Evolutionary conservation across 2,113 vertebrate species (phyloP), one percentile per base, ranked within the genome.

Genomic region (Strix uralensis): DNA sequence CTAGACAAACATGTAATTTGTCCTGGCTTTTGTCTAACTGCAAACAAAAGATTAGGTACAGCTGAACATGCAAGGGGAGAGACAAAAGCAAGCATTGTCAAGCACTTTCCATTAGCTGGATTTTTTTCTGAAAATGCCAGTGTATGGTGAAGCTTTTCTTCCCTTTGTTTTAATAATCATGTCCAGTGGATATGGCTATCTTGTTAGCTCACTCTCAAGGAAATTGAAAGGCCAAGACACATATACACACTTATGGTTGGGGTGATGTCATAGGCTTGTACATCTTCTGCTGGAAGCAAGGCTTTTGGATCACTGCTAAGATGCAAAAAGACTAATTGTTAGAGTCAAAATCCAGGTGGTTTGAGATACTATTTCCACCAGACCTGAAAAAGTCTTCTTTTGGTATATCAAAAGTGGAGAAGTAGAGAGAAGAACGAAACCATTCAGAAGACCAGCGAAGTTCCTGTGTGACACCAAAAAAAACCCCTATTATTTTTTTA

Each of bases 1-100:
- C 7, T 65, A 80, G 58, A 69, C 73, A 95, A 94, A 95, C 84
- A 87, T 87, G 30, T 86, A 92, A 94, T 97, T 92, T 96, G 58
- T 65, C 91, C 92, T 95, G 81, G 9, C 62, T 97, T 96, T 96
- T 92, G 73, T 95, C 77, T 94, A 75, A 91, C 52, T 75, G 66
- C 77, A 95, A 94, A 90, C 63, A 94, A 86, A 88, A 94, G 70
- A 85, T 80, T 87, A 91, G 81, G 86, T 94, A 81, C 81, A 85
- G 49, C 54, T 87, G 78, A 95, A 80, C 74, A 62, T 77, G 83
- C 46, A 82, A 94, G 25, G 38, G 29, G 23, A 91, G 91, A 95
- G 81, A 77, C 65, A 87, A 95, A 96, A 95, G 46, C 42, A 89
- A 96, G 83, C 4, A 70, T 36, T 88, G 62, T 77, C 81, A 89